Evolutionary conservation across 2,888 invertebrate species (phyloP).

Genomic region (Eurois occulta): DNA sequence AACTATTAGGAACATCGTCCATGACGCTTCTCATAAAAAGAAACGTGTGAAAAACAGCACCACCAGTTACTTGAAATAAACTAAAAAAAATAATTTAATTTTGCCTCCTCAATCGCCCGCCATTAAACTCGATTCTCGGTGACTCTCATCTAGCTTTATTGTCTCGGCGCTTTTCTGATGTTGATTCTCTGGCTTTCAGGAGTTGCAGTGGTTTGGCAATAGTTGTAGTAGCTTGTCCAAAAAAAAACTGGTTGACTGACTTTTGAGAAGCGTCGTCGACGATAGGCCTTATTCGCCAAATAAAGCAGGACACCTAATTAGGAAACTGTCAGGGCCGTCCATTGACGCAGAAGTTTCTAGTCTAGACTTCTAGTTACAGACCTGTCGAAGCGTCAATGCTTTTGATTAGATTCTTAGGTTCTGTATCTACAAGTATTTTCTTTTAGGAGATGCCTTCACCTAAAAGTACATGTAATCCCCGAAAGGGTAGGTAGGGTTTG

Average conservation of each 20-base stretch:
- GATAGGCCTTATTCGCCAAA: background rate
- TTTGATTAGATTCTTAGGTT: conserved; percentile 13
- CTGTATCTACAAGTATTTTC: background rate
- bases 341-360: conserved; percentile 1
- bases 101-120: too few relatives aligned
- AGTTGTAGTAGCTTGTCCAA: background rate
- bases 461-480: too few relatives aligned
- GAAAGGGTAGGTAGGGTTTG: too few relatives aligned
- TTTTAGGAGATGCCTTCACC: too few relatives aligned
- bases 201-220: too few relatives aligned
- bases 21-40: background rate
- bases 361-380: conserved; percentile 22
- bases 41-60: too few relatives aligned
- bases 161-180: too few relatives aligned
- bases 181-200: background rate
- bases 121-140: too few relatives aligned
- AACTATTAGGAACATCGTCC: background rate
- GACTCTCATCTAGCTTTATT: too few relatives aligned
- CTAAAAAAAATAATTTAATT: too few relatives aligned
- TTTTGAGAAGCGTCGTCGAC: background rate
- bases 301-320: conserved; percentile 31
- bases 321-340: conserved; percentile 11
- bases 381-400: conserved; percentile 12
- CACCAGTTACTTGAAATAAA: too few relatives aligned
- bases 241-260: background rate